Evolutionary conservation across 2,888 invertebrate genomes (phyloP).

Genomic region (Megastigmus dorsalis): DNA sequence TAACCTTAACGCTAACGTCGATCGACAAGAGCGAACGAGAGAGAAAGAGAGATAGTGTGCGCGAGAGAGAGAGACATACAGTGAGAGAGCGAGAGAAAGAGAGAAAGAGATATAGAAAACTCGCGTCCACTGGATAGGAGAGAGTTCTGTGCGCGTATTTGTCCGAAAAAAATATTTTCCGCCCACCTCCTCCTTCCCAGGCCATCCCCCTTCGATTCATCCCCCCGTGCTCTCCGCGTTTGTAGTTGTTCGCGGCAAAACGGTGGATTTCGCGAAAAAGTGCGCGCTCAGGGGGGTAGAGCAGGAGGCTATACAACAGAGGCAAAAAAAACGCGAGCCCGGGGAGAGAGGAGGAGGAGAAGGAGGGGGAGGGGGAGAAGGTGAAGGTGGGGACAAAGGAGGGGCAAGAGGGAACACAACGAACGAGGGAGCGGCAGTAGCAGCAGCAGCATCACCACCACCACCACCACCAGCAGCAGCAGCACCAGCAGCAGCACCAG

Average conservation of each 20-base stretch:
- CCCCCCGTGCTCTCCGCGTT: conserved; percentile 34
- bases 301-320: too few relatives aligned
- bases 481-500: conserved; percentile 6
- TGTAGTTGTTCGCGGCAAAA: conserved; percentile 51
- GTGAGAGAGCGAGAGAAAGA: too few relatives aligned
- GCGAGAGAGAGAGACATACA: too few relatives aligned
- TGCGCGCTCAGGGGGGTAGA: conserved; percentile 30
- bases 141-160: conserved; percentile 41
- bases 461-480: not conserved
- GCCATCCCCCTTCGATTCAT: conserved; percentile 3
- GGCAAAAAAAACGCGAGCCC: conserved; percentile 35
- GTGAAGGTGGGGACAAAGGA: conserved; percentile 1
- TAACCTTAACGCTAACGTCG: conserved; percentile 32
- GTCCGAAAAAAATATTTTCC: conserved; percentile 53
- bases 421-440: conserved; percentile 44
- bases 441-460: conserved; percentile 9
- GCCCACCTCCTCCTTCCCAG: not conserved
- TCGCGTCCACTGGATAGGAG: too few relatives aligned
- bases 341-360: conserved; percentile 5
- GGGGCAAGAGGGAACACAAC: conserved; percentile 8
- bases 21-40: conserved; percentile 17
- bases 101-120: too few relatives aligned
- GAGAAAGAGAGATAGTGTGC: not conserved
- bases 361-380: conserved; percentile 20
- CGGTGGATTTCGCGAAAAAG: conserved; percentile 59